A percentile compares a stretch with the other conserved stretches of the same genome.
These are phyloP conservation scores for Gymnorhina tibicen DNA, from an alignment of 2,113 vertebrate species.

Conservation along the genomic window DNA sequence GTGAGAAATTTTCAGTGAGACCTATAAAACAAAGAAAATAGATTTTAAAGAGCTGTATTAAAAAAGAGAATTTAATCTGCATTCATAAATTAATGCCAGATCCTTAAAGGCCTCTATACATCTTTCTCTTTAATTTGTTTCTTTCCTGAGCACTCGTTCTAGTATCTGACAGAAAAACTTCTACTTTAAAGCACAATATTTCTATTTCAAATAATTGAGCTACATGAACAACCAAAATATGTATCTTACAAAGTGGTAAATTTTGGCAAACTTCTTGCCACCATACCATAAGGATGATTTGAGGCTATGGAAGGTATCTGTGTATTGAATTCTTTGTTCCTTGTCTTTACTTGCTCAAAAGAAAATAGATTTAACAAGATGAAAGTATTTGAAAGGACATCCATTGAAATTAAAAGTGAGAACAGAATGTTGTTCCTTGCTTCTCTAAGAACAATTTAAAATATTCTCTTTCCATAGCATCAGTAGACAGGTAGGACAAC, in stretches of 20 bases:
- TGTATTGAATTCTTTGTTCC: neutral
- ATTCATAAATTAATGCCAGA: neutral
- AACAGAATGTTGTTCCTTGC: neutral
- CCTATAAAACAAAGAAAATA: neutral
- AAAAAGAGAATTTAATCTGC: neutral
- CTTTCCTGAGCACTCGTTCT: neutral
- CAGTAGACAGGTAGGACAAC: neutral
- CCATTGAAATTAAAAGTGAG: neutral
- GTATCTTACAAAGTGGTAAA: neutral
- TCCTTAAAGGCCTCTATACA: neutral
- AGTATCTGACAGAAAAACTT: neutral
- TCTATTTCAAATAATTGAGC: neutral
- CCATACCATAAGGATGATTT: neutral
- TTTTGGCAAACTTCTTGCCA: neutral
- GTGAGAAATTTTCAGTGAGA: neutral
- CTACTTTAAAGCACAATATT: neutral
- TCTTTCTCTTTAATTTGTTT: neutral
- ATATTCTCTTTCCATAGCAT: neutral
- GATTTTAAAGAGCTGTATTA: neutral
- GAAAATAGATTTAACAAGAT: neutral
- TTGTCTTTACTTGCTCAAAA: neutral
- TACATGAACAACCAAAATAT: neutral
- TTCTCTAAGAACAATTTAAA: neutral
- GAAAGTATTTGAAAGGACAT: neutral
- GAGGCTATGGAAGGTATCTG: neutral